Base-by-base conservation (phyloP, 1,140 invertebrate species). In the Pseudomyrmex dendroicus region DNA sequence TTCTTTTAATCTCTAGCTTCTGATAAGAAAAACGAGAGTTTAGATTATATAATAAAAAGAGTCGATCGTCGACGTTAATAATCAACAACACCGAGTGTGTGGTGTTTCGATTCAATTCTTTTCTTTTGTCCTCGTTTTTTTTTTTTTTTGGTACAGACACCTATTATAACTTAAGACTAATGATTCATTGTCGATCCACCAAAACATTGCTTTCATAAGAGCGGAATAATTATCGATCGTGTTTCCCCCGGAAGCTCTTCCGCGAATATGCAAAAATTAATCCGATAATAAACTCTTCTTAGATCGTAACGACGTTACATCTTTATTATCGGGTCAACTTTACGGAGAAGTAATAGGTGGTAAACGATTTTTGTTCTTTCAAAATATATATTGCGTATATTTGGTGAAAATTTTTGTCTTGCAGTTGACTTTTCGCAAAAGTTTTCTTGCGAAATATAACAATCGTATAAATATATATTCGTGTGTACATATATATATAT, bases 11-110 rank as follows among this genome's bases (percentile, higher is more conserved):
- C 70, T 82, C 35, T 63, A 46, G 9, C n/a, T 15, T 52, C 67
- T 10, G 78, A 63, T 52, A 70, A 35, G 50, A 80, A 80, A 54
- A 70, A 80, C 66, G 76, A 68, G 76, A 68, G 44, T 80, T 70
- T 48, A 68, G 20, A 80, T 35, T 35, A 35, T 25, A 80, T 61
- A n/a, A n/a, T 80, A 72, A 35, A 35, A 35, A 70, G 12, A 61
- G 44, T n/a, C 76, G 54, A 25, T 72, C n/a, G 8, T 70, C 64
- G 35, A 17, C 52, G 25, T 46, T 54, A 72, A 15, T 80, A 25
- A 25, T 25, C 25, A 25, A 25, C 61, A 44, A 20, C 48, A 17
- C 57, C 63, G 74, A 74, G 56, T 82, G 56, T 82, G 20, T 74
- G 78, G 35, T 35, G 35, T 35, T 25, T 70, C 74, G 74, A 74